phyloP scores from a whole-genome alignment of 2,113 vertebrate species.

The Rhipidura dahli region DNA sequence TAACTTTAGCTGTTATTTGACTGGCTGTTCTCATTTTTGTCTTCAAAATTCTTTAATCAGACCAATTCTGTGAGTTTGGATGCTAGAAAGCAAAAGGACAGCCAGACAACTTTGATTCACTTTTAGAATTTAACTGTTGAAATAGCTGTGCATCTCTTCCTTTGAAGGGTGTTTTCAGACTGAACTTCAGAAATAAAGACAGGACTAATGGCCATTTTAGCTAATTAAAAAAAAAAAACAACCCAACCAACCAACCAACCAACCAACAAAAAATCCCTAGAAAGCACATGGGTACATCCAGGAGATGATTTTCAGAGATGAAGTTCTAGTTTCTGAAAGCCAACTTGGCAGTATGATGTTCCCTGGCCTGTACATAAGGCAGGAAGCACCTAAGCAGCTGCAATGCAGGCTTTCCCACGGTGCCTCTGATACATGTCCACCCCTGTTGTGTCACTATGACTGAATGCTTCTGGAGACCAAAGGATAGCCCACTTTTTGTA shows the following conservation, averaged over 20 bases:
- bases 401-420: background rate
- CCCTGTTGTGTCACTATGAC: background rate
- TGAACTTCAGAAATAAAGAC: background rate
- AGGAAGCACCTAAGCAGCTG: background rate
- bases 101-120: background rate
- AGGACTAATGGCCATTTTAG: background rate
- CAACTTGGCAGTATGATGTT: background rate
- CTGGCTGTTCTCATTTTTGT: background rate
- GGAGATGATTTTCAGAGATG: background rate
- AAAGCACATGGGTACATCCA: background rate
- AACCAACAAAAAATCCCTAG: background rate
- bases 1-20: background rate
- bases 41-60: background rate
- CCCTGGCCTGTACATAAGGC: background rate
- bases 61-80: background rate
- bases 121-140: background rate
- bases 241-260: background rate
- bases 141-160: background rate
- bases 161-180: background rate
- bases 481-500: background rate
- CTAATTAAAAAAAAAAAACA: background rate
- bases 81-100: background rate
- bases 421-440: rapidly evolving
- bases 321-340: background rate
- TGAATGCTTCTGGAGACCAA: background rate